A percentile compares a stretch with the other conserved stretches of the same genome.
Conservation (phyloP, 2,888 invertebrate genomes). For the Tupiocoris notatus region DNA sequence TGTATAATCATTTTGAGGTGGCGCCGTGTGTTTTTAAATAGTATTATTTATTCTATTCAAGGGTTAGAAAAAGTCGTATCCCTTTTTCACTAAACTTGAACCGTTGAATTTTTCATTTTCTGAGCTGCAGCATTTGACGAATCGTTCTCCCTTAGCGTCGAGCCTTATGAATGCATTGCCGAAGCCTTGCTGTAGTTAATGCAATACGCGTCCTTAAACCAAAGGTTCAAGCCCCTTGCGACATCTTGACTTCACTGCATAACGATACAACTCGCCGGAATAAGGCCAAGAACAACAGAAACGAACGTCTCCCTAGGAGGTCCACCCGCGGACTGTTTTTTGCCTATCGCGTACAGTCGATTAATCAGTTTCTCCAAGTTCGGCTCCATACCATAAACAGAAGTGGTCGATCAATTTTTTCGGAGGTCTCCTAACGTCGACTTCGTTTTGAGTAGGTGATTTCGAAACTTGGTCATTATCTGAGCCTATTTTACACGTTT, state of each 20-base stretch:
- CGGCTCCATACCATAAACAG: not conserved
- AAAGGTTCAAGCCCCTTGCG: not conserved
- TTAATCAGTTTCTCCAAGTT: not conserved
- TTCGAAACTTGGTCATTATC: not conserved
- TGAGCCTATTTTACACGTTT: not conserved
- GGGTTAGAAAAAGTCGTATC: too few species aligned
- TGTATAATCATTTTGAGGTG: too few species aligned
- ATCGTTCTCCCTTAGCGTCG: too few species aligned
- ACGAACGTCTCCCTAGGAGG: not conserved
- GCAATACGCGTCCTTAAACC: too few species aligned
- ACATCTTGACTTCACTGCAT: not conserved
- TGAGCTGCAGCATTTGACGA: too few species aligned
- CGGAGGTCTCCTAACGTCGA: too few species aligned
- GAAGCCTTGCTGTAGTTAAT: too few species aligned
- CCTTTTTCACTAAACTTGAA: too few species aligned
- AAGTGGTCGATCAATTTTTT: not conserved
- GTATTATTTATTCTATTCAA: too few species aligned
- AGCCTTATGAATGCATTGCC: too few species aligned
- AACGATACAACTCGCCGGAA: not conserved
- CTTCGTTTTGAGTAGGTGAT: not conserved
- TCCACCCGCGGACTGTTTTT: not conserved
- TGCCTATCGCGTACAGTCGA: not conserved
- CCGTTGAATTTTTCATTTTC: too few species aligned
- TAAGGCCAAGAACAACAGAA: not conserved
- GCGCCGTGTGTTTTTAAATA: too few species aligned